phyloP scores from a whole-genome alignment of 2,797 vertebrate species.

The Hephaestus fuliginosus region DNA sequence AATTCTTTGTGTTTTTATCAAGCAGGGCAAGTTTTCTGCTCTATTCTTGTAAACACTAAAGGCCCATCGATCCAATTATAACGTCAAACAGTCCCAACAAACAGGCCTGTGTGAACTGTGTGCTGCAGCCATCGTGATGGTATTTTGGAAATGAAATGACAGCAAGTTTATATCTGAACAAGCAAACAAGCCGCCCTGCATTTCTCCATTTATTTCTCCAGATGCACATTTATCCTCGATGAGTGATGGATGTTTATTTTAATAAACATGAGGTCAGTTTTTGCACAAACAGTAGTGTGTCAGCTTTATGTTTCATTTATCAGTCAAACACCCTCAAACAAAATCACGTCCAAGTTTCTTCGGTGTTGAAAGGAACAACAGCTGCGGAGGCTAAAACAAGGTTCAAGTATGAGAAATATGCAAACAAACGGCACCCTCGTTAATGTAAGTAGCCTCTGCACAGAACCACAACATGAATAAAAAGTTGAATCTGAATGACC shows the following conservation, averaged over 20 bases:
- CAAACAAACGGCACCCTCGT: background rate
- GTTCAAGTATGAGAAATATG: background rate
- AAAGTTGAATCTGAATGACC: background rate
- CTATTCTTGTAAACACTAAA: background rate
- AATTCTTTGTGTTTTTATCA: background rate
- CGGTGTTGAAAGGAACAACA: background rate
- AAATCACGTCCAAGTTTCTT: background rate
- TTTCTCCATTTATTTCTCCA: background rate
- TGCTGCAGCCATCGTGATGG: background rate
- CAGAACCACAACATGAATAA: background rate
- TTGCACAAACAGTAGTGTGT: background rate
- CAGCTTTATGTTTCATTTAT: background rate
- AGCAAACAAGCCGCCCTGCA: background rate
- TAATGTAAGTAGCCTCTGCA: background rate
- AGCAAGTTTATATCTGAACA: background rate
- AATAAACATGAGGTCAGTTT: background rate
- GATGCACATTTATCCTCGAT: too few species aligned
- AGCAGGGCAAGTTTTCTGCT: background rate
- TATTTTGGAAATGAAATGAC: background rate
- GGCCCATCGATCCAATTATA: background rate
- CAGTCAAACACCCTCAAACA: background rate
- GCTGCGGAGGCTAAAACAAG: background rate
- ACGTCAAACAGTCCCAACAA: background rate
- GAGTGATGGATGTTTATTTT: background rate
- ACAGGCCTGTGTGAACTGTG: background rate